phyloP scores from a whole-genome alignment of 2,113 vertebrate species.

The Numenius arquata region DNA sequence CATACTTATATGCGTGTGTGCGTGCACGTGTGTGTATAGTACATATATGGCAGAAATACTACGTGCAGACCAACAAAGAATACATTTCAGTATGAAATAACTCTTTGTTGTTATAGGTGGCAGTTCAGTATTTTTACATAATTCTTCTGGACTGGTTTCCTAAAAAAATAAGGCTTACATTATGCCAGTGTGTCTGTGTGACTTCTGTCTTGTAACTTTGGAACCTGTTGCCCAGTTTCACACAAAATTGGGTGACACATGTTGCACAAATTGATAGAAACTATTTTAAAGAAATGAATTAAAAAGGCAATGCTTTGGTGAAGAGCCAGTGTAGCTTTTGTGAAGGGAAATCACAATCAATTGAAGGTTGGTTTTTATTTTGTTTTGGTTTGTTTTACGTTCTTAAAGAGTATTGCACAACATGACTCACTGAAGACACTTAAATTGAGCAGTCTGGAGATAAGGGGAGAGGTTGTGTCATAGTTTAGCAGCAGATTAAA shows the following conservation, averaged over 20 bases:
- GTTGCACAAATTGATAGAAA: background rate
- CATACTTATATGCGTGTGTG: background rate
- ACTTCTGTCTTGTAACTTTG: background rate
- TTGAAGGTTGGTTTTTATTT: background rate
- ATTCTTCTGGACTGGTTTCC: background rate
- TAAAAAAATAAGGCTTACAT: background rate
- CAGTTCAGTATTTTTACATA: background rate
- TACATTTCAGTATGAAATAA: background rate
- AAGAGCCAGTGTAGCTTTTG: background rate
- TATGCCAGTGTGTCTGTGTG: background rate
- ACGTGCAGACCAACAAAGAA: background rate
- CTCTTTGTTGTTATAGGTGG: background rate
- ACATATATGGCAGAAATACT: background rate
- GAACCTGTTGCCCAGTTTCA: background rate
- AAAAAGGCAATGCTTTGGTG: background rate
- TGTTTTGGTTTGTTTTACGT: background rate
- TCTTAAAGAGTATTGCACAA: background rate
- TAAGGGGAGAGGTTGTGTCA: background rate
- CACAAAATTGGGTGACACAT: background rate
- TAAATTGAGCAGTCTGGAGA: background rate
- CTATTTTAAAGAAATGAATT: background rate
- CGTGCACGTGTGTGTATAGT: background rate
- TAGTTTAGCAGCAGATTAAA: background rate
- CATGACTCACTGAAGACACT: background rate
- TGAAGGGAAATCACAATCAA: background rate